Evolutionary conservation across 1,140 invertebrate genomes (phyloP), one percentile per base, ranked within the genome.

Genomic region (Drosophila serrata): DNA sequence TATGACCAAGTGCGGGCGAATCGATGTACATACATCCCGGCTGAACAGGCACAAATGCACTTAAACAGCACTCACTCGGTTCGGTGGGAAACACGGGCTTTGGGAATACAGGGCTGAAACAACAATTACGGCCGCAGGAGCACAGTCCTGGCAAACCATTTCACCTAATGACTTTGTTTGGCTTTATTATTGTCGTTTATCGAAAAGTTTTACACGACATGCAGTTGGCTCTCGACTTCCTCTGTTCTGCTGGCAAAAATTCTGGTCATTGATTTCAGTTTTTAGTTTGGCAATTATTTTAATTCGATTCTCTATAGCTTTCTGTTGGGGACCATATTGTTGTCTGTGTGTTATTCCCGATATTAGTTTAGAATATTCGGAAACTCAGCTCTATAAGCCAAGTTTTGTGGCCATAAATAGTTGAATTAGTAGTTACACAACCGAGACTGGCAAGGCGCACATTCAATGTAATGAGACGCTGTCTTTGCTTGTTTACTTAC

Each of bases 141-240:
- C 57, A 45, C 17, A 68, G 45, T 51, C 27, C 45, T 64, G 67
- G 58, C 64, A 81, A 81, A 64, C 70, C 84, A 87, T 80, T 78
- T 80, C 53, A 78, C 80, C 80, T 81, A 87, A 87, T 87, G 72
- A 90, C 84, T 78, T 84, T 84, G 84, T 88, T 81, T 53, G 80
- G 80, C 61, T 84, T 80, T 90, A 78, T 80, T 90, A 78, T 84
- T 87, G 80, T 87, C 84, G 82, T 88, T 81, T 88, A 84, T 88
- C 73, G 84, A 70, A 80, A 84, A 88, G 49, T 88, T 88, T 67
- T 90, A 70, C 84, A 80, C 51, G 62, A 88, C 75, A 80, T 69
- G 48, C 49, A 55, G 29, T 33, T 58, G 45, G 57, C 55, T 46
- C 61, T 46, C 24, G 11, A 27, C 22, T 29, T 35, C n/a, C 19